Evolutionary conservation across 2,797 vertebrate genomes (phyloP).

Genomic region (Orestias chungarensis): DNA sequence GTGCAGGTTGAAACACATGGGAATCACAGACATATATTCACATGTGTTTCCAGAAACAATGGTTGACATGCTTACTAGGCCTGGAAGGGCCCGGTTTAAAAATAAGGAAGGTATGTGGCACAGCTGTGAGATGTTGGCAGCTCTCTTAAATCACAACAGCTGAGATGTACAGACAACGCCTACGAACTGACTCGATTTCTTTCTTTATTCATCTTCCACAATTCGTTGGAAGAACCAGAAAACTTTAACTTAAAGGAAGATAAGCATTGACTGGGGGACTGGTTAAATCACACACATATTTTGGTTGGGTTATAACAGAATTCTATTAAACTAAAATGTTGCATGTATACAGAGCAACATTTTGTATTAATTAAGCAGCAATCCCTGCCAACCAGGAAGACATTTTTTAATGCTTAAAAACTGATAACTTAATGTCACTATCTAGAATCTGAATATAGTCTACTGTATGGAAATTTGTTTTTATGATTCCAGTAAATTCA

Average conservation of each 20-base stretch:
- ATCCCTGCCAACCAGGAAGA: not conserved
- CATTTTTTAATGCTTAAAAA: conserved; percentile 1
- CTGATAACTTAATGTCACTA: not conserved
- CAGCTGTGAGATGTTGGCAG: conserved; percentile 87
- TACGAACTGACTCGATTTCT: conserved; percentile 46
- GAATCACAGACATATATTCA: conserved; percentile 7
- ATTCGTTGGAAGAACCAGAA: conserved; percentile 20
- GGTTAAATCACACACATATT: not conserved
- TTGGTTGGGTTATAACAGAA: not conserved
- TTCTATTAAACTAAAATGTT: not conserved
- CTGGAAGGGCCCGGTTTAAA: conserved; percentile 75
- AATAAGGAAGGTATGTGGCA: conserved; percentile 83
- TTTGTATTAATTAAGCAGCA: not conserved
- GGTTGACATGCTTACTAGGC: conserved; percentile 48
- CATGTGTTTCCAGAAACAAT: conserved; percentile 66
- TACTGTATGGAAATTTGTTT: not conserved
- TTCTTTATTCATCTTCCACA: conserved; percentile 6
- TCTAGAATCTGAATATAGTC: not conserved
- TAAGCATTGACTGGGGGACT: not conserved
- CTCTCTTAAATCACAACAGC: conserved; percentile 86
- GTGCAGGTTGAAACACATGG: conserved; percentile 25
- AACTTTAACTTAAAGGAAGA: not conserved
- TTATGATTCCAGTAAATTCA: not conserved
- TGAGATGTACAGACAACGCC: conserved; percentile 80
- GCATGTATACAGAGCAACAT: not conserved